Evolutionary conservation across 2,797 vertebrate genomes (phyloP).

Genomic region (Gastrophryne carolinensis): DNA sequence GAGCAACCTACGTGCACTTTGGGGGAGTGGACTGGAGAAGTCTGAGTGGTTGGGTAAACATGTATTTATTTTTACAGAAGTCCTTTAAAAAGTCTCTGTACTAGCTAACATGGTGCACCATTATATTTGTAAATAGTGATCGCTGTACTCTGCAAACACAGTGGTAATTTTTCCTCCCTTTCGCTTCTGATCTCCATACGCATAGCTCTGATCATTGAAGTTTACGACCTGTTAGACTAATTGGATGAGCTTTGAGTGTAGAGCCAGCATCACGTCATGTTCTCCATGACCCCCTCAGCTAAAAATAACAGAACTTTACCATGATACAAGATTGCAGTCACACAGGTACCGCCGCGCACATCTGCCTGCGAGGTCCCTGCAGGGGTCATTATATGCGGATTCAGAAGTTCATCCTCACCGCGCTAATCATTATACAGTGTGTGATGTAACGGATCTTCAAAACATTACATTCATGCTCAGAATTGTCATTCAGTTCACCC

Average conservation of each 20-base stretch:
- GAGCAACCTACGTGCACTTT: too few relatives aligned
- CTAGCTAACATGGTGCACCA: too few relatives aligned
- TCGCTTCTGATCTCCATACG: not conserved
- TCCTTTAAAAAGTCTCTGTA: too few relatives aligned
- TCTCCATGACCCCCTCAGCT: constrained; percentile 32
- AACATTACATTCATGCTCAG: not conserved
- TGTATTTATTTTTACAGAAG: too few relatives aligned
- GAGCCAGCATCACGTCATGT: not conserved
- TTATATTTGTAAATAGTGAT: not conserved
- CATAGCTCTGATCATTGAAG: not conserved
- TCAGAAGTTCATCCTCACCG: not conserved
- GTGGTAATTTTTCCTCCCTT: not conserved
- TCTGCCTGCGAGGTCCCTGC: not conserved
- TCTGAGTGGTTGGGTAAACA: too few relatives aligned
- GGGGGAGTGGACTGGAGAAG: too few relatives aligned
- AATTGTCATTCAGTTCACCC: not conserved
- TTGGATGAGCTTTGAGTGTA: constrained; percentile 26
- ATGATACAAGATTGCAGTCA: constrained; percentile 8
- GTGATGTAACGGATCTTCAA: not conserved
- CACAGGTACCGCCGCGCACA: not conserved
- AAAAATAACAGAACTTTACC: constrained; percentile 29
- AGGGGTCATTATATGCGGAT: constrained; percentile 11
- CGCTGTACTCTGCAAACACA: not conserved
- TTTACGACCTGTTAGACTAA: constrained; percentile 36
- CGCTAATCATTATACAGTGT: not conserved